Evolutionary conservation across 2,797 vertebrate species (phyloP).

Genomic region (Poecile montanus): DNA sequence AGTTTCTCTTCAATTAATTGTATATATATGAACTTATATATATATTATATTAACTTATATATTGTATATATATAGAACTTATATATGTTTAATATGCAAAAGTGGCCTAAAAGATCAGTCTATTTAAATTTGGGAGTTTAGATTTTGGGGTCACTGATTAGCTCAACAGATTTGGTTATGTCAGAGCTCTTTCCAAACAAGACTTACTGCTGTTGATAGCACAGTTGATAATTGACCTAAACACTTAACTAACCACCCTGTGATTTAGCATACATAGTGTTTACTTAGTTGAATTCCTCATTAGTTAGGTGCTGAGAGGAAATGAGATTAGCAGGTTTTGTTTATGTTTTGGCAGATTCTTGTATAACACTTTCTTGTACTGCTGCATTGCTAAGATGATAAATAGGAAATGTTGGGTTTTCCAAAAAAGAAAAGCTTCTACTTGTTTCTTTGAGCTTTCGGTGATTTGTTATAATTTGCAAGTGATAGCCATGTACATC

Average conservation of each 20-base stretch:
- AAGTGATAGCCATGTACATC: not conserved
- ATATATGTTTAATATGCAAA: not conserved
- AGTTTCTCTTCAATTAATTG: not conserved
- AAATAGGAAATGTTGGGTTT: not conserved
- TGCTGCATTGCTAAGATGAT: not conserved
- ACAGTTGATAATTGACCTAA: not conserved
- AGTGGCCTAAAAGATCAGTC: not conserved
- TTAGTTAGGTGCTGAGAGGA: slow-evolving; percentile 16
- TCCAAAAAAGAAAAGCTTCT: not conserved
- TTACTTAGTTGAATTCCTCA: slow-evolving; percentile 25
- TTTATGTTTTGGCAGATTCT: slow-evolving; percentile 1
- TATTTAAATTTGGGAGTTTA: not conserved
- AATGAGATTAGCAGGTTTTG: slow-evolving; percentile 17
- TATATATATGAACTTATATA: not conserved
- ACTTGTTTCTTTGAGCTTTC: not conserved
- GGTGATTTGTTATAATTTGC: not conserved
- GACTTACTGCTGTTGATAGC: not conserved
- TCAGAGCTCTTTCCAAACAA: not conserved
- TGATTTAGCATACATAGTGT: not conserved
- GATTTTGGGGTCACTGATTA: not conserved
- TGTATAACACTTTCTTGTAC: not conserved
- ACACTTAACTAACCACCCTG: not conserved
- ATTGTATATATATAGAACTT: too few relatives aligned
- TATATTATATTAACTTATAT: too few relatives aligned
- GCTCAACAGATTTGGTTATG: not conserved